Percentiles rank a stretch among this genome's conserved stretches.
Evolutionary conservation across 2,888 invertebrate genomes (phyloP).

Genomic region (Agrochola lota): DNA sequence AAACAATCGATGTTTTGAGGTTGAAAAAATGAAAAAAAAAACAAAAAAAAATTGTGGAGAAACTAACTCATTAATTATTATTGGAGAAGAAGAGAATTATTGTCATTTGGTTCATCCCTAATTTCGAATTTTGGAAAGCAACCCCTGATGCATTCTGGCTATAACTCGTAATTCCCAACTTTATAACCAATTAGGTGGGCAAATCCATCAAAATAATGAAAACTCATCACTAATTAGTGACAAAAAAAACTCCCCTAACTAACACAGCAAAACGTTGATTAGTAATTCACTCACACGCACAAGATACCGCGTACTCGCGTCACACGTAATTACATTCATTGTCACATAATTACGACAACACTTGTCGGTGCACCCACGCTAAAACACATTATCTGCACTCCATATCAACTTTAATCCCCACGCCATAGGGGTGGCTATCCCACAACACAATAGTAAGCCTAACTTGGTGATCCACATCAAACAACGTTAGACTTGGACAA

Average conservation of each 20-base stretch:
- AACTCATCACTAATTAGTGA: constrained; percentile 61
- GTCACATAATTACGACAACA: constrained; percentile 88
- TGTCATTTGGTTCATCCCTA: background rate
- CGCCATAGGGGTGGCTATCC: constrained; percentile 66
- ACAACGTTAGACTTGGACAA: constrained; percentile 66
- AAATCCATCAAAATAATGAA: constrained; percentile 59
- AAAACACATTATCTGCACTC: constrained; percentile 67
- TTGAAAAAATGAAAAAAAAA: too few species aligned
- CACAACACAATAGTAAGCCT: constrained; percentile 8
- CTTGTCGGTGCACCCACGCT: constrained; percentile 86
- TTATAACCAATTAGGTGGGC: constrained; percentile 35
- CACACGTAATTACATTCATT: constrained; percentile 86
- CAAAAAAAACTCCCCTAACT: constrained; percentile 72
- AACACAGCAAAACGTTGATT: constrained; percentile 82
- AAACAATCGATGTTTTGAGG: background rate
- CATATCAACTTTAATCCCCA: constrained; percentile 67
- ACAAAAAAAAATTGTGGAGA: background rate
- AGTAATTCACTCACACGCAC: constrained; percentile 77
- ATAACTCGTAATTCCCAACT: constrained; percentile 12
- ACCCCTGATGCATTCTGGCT: background rate
- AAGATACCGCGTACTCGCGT: constrained; percentile 69
- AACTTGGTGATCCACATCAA: constrained; percentile 53
- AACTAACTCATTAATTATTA: background rate
- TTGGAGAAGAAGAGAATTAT: background rate
- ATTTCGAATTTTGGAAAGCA: background rate